Percentiles rank a stretch among this genome's conserved stretches.
Conservation (phyloP, 2,113 vertebrate genomes). For the Cygnus buccinator region DNA sequence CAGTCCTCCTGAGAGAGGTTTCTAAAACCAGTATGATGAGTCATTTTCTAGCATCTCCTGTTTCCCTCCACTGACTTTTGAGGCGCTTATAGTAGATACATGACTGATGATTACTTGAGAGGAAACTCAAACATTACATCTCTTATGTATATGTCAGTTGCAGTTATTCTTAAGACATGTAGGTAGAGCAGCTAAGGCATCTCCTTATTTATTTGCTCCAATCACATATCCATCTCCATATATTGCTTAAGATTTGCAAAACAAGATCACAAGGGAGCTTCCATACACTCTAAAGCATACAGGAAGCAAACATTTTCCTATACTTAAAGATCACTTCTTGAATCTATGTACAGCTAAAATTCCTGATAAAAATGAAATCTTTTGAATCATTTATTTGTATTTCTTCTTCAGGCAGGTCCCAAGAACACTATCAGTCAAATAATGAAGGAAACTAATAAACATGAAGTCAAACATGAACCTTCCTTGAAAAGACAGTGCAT, state of each 20-base stretch:
- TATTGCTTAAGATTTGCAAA: background rate
- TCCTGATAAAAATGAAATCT: background rate
- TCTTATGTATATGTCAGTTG: background rate
- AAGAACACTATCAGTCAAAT: background rate
- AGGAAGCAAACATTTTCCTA: background rate
- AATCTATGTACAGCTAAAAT: background rate
- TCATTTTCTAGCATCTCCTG: background rate
- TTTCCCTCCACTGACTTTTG: background rate
- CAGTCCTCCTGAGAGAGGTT: background rate
- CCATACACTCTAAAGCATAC: background rate
- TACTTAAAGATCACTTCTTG: background rate
- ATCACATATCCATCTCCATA: background rate
- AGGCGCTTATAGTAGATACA: background rate
- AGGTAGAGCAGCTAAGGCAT: background rate
- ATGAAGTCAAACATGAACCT: background rate
- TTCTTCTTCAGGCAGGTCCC: background rate
- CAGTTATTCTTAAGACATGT: background rate
- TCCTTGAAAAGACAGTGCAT: background rate
- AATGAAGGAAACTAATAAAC: background rate
- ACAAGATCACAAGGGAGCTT: background rate
- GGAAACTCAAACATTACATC: background rate
- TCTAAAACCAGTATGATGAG: slow-evolving; percentile 1
- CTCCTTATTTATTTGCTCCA: background rate
- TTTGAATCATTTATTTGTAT: background rate
- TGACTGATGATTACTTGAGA: background rate